Conservation (phyloP, 2,113 vertebrate genomes). For the Rynchops niger region DNA sequence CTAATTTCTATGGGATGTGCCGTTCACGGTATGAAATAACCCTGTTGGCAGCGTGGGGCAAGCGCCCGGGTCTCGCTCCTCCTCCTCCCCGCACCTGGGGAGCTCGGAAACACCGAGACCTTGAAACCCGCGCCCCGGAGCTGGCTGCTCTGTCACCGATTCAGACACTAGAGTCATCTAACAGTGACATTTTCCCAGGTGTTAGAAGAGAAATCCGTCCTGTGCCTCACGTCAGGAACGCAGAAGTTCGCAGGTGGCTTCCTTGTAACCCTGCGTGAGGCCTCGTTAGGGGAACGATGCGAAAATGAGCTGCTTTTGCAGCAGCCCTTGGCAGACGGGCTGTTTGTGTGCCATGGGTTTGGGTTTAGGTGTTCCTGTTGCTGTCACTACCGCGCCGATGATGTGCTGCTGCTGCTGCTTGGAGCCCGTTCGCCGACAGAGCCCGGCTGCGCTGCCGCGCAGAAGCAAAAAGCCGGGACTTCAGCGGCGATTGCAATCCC, state of each 20-base stretch:
- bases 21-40: not conserved
- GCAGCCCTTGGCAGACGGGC: not conserved
- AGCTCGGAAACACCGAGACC: too few species aligned
- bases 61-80: not conserved
- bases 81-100: too few species aligned
- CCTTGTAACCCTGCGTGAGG: not conserved
- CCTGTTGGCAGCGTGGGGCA: not conserved
- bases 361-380: not conserved
- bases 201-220: too few species aligned
- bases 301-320: not conserved
- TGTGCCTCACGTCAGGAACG: not conserved
- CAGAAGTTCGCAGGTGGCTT: not conserved
- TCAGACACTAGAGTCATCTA: too few species aligned
- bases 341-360: slow-evolving; percentile 27
- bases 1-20: not conserved
- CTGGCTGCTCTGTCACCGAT: too few species aligned
- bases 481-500: slow-evolving; percentile 30
- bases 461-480: slow-evolving; percentile 53
- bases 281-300: not conserved
- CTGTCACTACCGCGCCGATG: slow-evolving; percentile 42
- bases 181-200: too few species aligned
- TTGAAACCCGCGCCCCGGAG: too few species aligned
- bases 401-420: slow-evolving; percentile 20
- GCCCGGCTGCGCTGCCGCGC: slow-evolving; percentile 54
- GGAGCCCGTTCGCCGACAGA: slow-evolving; percentile 41